Evolutionary conservation across 2,888 invertebrate genomes (phyloP).

Genomic region (Clivina fossor): DNA sequence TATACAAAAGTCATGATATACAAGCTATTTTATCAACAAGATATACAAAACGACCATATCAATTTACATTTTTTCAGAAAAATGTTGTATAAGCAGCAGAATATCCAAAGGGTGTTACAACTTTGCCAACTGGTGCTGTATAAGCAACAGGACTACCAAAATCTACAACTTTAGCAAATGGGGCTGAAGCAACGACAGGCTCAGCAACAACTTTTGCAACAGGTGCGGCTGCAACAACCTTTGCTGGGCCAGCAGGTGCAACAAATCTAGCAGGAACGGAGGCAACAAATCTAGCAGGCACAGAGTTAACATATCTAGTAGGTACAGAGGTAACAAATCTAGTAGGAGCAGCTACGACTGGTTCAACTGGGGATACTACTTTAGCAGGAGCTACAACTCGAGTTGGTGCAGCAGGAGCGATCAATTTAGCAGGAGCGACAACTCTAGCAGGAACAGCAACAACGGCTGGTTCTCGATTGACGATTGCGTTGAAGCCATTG

Average conservation of each 20-base stretch:
- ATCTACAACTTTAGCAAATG: constrained; percentile 18
- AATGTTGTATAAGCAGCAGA: constrained; percentile 14
- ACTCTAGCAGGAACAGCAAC: constrained; percentile 21
- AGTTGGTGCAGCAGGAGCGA: constrained; percentile 9
- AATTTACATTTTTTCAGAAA: no score
- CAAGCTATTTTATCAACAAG: no score
- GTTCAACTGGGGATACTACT: constrained; percentile 16
- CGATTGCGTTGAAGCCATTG: constrained; percentile 60
- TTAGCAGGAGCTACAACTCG: constrained; percentile 19
- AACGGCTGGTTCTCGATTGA: constrained; percentile 56
- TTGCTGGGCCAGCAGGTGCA: constrained; percentile 22
- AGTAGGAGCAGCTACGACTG: constrained; percentile 15
- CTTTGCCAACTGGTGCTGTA: constrained; percentile 24
- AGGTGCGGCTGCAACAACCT: constrained; percentile 25
- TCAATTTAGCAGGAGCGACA: constrained; percentile 7
- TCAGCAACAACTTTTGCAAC: constrained; percentile 36
- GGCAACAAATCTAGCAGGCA: constrained; percentile 5
- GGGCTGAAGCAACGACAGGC: constrained; percentile 15
- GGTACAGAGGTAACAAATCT: constrained; percentile 16
- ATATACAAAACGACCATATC: no score
- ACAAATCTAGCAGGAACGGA: constrained; percentile 11
- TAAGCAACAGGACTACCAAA: constrained; percentile 34
- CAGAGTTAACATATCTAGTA: constrained; percentile 36
- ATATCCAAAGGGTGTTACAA: constrained; percentile 36
- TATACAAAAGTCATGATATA: no score